Evolutionary conservation across 30 jellyfish, hydroid and myxozoan species (phyloP).

Genomic region (Hydractinia echinata): DNA sequence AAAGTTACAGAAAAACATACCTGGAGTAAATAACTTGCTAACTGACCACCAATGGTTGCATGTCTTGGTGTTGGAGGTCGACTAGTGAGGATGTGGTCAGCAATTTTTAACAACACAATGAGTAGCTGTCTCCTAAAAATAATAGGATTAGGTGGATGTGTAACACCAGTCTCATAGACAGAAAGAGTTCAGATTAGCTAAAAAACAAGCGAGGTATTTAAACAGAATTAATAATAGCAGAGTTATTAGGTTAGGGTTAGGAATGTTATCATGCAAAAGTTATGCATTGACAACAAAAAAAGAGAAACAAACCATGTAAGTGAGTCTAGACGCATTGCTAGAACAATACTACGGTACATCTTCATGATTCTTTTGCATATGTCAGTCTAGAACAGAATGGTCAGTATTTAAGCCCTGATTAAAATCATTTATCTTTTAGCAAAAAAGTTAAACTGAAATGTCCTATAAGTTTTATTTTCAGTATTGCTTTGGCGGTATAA

Average conservation of each 20-base stretch:
- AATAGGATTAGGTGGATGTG: too few relatives aligned
- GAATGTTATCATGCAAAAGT: not conserved
- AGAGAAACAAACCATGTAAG: constrained; percentile 72
- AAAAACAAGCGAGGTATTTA: too few relatives aligned
- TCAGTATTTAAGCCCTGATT: not conserved
- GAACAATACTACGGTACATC: constrained; percentile 70
- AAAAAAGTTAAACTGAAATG: too few relatives aligned
- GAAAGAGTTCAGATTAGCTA: too few relatives aligned
- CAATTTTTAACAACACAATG: constrained; percentile 56
- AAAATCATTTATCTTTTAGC: not conserved
- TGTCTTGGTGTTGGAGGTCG: constrained; percentile 73
- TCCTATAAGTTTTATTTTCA: too few relatives aligned
- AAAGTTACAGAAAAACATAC: constrained; percentile 20
- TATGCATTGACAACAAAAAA: not conserved
- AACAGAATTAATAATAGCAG: not conserved
- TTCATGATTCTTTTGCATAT: constrained; percentile 78
- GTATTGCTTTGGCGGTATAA: too few relatives aligned
- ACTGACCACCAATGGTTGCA: constrained; percentile 86
- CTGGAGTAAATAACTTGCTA: constrained; percentile 78
- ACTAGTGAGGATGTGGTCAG: constrained; percentile 57
- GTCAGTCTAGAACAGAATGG: constrained; percentile 54
- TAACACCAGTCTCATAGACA: too few relatives aligned
- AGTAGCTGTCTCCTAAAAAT: constrained; percentile 76
- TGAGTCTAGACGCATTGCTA: constrained; percentile 60
- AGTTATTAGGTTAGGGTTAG: too few relatives aligned